phyloP scores from a whole-genome alignment of 2,888 invertebrate species.

The Brachypalpus laphriformis region DNA sequence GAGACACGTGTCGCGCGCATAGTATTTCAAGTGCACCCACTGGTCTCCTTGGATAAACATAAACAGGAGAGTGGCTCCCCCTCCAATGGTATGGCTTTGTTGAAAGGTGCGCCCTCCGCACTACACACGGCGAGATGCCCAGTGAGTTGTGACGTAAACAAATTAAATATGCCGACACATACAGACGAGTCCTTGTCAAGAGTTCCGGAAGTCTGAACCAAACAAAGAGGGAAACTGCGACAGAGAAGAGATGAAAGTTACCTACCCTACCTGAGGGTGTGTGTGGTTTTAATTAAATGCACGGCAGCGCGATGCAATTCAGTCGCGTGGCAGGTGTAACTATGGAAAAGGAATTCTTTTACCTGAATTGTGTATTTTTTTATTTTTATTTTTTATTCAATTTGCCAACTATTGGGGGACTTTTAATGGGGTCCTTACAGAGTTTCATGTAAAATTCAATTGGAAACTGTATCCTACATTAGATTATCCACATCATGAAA shows the following conservation, averaged over 20 bases:
- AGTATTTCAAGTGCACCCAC: slow-evolving; percentile 21
- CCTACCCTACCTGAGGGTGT: slow-evolving; percentile 40
- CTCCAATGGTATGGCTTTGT: slow-evolving; percentile 8
- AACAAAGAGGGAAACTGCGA: slow-evolving; percentile 47
- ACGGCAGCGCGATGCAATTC: slow-evolving; percentile 49
- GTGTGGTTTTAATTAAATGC: slow-evolving; percentile 65
- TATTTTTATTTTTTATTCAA: background rate
- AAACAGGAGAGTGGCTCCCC: slow-evolving; percentile 40
- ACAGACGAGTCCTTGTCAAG: slow-evolving; percentile 59
- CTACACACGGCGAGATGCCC: slow-evolving; percentile 24
- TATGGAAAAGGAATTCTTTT: slow-evolving; percentile 30
- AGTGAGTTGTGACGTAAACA: slow-evolving; percentile 71
- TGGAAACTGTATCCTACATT: slow-evolving; percentile 4
- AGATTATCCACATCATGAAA: slow-evolving; percentile 23
- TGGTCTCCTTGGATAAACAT: slow-evolving; percentile 45
- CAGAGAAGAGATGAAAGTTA: slow-evolving; percentile 49
- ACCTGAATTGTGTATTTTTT: background rate
- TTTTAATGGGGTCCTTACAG: background rate
- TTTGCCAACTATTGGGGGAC: background rate
- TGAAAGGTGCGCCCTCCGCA: slow-evolving; percentile 18
- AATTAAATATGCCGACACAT: slow-evolving; percentile 63
- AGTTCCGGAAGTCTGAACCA: slow-evolving; percentile 41
- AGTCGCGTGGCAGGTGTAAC: slow-evolving; percentile 72
- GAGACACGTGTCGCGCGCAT: slow-evolving; percentile 47
- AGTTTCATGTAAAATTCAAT: background rate